Evolutionary conservation across 2,113 vertebrate genomes (phyloP).

Genomic region (Ceuthmochares aereus): DNA sequence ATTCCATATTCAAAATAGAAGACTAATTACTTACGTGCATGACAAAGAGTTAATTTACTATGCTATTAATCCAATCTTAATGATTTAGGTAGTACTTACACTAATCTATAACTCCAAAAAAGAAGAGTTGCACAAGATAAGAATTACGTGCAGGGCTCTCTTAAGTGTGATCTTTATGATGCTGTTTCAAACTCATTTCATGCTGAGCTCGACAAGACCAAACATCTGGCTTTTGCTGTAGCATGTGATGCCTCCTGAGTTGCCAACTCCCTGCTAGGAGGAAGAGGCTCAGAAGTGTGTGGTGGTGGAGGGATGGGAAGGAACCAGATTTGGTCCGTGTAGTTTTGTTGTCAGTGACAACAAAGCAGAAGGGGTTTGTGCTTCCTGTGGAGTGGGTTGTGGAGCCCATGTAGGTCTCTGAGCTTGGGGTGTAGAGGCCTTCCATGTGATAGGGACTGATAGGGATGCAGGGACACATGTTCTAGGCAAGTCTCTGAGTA

Average conservation of each 20-base stretch:
- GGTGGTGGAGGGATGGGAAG: background rate
- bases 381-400: background rate
- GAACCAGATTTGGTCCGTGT: background rate
- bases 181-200: background rate
- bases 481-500: background rate
- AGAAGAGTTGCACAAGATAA: background rate
- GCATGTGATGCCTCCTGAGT: background rate
- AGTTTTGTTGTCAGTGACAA: background rate
- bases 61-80: background rate
- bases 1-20: slow-evolving; percentile 12
- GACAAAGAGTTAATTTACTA: background rate
- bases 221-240: slow-evolving; percentile 13
- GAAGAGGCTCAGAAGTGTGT: background rate
- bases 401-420: background rate
- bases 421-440: background rate
- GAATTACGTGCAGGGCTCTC: background rate
- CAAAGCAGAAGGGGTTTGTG: background rate
- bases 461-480: background rate
- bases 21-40: background rate
- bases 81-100: background rate
- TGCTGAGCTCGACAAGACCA: slow-evolving; percentile 2
- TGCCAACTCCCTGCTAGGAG: background rate
- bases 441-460: background rate
- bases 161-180: background rate
- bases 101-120: background rate